phyloP scores from a whole-genome alignment of 2,888 invertebrate genomes.

The Melanophora roralis region DNA sequence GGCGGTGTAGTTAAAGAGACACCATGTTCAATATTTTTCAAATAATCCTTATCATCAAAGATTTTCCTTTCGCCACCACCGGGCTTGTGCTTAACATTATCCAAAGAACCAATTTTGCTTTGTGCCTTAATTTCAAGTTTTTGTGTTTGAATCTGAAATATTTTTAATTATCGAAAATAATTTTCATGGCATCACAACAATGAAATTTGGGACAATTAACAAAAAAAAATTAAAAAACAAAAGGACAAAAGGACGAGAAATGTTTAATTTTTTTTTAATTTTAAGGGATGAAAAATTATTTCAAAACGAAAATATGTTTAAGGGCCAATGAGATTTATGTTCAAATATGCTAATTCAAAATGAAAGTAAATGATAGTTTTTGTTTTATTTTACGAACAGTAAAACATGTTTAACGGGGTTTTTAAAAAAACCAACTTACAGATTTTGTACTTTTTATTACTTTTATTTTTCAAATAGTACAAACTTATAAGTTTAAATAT shows the following conservation, averaged over 20 bases:
- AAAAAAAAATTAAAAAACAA: background rate
- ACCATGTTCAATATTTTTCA: slow-evolving; percentile 85
- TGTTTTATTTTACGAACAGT: background rate
- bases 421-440: slow-evolving; percentile 51
- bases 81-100: slow-evolving; percentile 91
- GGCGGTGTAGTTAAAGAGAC: slow-evolving; percentile 79
- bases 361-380: background rate
- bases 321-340: slow-evolving; percentile 1
- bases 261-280: background rate
- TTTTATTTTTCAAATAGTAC: slow-evolving; percentile 3
- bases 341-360: background rate
- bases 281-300: slow-evolving; percentile 5
- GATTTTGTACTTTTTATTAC: slow-evolving; percentile 48
- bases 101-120: slow-evolving; percentile 94
- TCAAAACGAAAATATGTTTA: background rate
- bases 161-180: slow-evolving; percentile 57
- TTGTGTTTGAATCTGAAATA: slow-evolving; percentile 88
- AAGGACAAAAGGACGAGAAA: background rate
- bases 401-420: slow-evolving; percentile 3
- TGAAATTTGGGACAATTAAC: background rate
- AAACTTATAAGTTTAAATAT: too few relatives aligned
- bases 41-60: slow-evolving; percentile 93
- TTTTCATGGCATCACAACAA: slow-evolving; percentile 10
- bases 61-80: slow-evolving; percentile 96
- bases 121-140: slow-evolving; percentile 94